Percentiles rank a stretch among this genome's conserved stretches.
Conservation (phyloP, 2,888 invertebrate genomes). For the Hoplodrina ambigua region DNA sequence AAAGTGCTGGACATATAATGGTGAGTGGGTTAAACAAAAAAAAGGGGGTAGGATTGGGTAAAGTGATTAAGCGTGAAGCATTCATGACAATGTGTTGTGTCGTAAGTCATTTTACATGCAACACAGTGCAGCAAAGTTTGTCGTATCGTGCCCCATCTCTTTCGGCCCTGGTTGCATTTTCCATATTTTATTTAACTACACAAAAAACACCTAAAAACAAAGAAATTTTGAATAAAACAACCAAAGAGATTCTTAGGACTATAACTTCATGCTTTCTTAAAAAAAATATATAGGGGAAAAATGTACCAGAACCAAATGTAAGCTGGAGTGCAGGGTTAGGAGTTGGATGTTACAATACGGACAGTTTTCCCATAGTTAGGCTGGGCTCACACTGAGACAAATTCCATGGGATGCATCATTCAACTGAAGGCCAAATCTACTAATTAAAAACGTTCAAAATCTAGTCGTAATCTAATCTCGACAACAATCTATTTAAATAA, state of each 20-base stretch:
- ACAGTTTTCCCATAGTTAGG: constrained; percentile 10
- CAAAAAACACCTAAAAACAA: constrained; percentile 82
- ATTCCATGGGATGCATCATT: not conserved
- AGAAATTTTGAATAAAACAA: constrained; percentile 75
- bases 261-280: constrained; percentile 63
- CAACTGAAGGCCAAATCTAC: too few relatives aligned
- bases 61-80: constrained; percentile 73
- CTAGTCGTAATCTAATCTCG: too few relatives aligned
- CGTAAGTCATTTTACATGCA: constrained; percentile 73
- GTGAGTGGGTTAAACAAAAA: constrained; percentile 61
- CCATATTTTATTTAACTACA: constrained; percentile 71
- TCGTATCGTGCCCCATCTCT: constrained; percentile 84
- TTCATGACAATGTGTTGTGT: constrained; percentile 59
- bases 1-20: constrained; percentile 58
- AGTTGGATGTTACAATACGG: constrained; percentile 27
- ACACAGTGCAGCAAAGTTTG: constrained; percentile 78
- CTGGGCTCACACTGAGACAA: constrained; percentile 1
- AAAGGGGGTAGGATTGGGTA: constrained; percentile 44
- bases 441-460: too few relatives aligned
- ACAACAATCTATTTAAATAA: too few relatives aligned
- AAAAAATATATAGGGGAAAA: constrained; percentile 72
- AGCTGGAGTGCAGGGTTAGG: constrained; percentile 45
- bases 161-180: constrained; percentile 90
- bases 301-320: constrained; percentile 88
- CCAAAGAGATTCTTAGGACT: constrained; percentile 57